Conservation (phyloP, 2,888 invertebrate species). For the Phaedon cochleariae region DNA sequence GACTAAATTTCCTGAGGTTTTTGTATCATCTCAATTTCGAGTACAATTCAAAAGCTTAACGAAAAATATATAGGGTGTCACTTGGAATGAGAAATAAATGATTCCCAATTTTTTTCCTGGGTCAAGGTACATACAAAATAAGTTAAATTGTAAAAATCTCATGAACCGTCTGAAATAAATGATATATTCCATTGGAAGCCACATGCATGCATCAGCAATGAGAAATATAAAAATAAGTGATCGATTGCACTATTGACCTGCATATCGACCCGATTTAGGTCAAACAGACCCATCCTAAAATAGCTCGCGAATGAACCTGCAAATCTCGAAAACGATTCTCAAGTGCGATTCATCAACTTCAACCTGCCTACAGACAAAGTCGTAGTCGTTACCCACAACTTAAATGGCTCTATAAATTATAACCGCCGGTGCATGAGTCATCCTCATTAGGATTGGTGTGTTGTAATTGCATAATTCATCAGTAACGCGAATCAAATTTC, state of each 20-base stretch:
- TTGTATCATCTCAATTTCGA: no score
- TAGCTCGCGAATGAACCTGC: slow-evolving; percentile 12
- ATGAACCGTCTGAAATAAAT: no score
- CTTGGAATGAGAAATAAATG: no score
- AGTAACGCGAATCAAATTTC: slow-evolving; percentile 19
- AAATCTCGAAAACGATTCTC: not conserved
- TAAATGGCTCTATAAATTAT: slow-evolving; percentile 18
- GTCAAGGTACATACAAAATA: no score
- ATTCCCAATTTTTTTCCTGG: no score
- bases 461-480: slow-evolving; percentile 25
- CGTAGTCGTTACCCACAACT: slow-evolving; percentile 11
- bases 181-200: no score
- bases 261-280: not conserved
- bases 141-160: no score
- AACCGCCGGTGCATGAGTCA: slow-evolving; percentile 18
- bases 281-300: not conserved
- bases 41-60: no score
- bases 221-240: no score
- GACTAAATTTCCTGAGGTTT: no score
- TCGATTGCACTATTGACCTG: not conserved
- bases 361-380: slow-evolving; percentile 20
- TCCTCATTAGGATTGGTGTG: slow-evolving; percentile 14
- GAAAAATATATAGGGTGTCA: no score
- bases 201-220: no score
- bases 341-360: slow-evolving; percentile 16